These are phyloP conservation scores for Embiotoca jacksoni DNA, from an alignment of 2,113 vertebrate species.

Conservation along the genomic window DNA sequence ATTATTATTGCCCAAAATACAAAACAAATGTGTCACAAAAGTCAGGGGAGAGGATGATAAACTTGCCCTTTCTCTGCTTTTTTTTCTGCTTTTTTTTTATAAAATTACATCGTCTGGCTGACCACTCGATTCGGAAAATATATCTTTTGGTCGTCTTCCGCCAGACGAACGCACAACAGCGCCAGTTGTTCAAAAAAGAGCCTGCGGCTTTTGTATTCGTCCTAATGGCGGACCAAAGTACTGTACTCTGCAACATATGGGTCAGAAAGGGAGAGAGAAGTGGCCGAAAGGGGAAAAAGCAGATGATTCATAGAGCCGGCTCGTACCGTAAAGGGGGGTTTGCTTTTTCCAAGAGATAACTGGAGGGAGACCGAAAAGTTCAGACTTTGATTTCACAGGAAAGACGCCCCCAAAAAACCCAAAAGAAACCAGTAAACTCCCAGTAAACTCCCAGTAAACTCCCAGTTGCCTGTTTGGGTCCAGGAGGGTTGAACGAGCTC, in stretches of 20 bases:
- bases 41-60: conserved; percentile 1
- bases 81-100: background rate
- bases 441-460: conserved; percentile 9
- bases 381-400: conserved; percentile 31
- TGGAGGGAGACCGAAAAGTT: conserved; percentile 39
- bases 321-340: conserved; percentile 74
- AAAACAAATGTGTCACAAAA: conserved; percentile 8
- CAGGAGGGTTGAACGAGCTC: conserved; percentile 42
- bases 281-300: conserved; percentile 24
- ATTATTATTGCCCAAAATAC: conserved; percentile 42
- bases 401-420: conserved; percentile 22
- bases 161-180: conserved; percentile 17
- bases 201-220: background rate
- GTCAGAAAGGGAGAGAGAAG: conserved; percentile 33
- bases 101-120: conserved; percentile 12
- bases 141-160: conserved; percentile 27
- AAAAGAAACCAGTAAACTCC: background rate
- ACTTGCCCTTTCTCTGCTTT: background rate
- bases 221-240: conserved; percentile 10
- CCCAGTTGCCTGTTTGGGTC: conserved; percentile 48
- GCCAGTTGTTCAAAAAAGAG: conserved; percentile 11
- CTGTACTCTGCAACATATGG: conserved; percentile 30
- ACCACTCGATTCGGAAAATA: conserved; percentile 22
- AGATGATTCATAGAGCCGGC: conserved; percentile 26
- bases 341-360: conserved; percentile 64